Evolutionary conservation across 2,113 vertebrate species (phyloP).

Genomic region (Calypte anna): DNA sequence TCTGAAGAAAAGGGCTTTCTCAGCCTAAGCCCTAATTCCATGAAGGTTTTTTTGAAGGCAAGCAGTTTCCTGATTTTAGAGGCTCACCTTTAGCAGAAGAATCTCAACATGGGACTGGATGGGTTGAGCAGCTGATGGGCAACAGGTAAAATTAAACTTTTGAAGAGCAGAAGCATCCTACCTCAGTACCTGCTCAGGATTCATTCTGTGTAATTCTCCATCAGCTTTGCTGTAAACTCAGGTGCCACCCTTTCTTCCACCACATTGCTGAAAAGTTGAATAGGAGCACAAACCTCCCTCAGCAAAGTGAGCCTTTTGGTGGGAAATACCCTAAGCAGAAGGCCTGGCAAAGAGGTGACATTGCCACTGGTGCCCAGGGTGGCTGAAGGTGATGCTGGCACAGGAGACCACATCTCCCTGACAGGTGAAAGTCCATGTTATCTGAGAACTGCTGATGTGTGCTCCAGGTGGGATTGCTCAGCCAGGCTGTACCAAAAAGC

Average conservation of each 20-base stretch:
- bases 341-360: background rate
- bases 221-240: background rate
- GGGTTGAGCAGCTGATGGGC: background rate
- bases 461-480: background rate
- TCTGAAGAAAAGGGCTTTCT: background rate
- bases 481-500: background rate
- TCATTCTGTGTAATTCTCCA: background rate
- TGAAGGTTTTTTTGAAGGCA: background rate
- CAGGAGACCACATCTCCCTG: background rate
- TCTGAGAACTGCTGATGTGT: background rate
- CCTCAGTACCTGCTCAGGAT: rapidly evolving
- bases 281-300: background rate
- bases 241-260: background rate
- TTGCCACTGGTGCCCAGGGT: background rate
- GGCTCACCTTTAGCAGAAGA: background rate
- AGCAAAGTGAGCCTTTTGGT: rapidly evolving
- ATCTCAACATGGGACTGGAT: rapidly evolving
- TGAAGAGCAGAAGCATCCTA: background rate
- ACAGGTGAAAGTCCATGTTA: background rate
- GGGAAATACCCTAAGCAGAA: background rate
- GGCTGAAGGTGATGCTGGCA: background rate
- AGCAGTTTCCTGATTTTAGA: background rate
- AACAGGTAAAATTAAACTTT: background rate
- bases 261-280: background rate
- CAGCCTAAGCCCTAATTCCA: background rate